Evolutionary conservation across 1,140 invertebrate genomes (phyloP).

Genomic region (Orchestia grillus): DNA sequence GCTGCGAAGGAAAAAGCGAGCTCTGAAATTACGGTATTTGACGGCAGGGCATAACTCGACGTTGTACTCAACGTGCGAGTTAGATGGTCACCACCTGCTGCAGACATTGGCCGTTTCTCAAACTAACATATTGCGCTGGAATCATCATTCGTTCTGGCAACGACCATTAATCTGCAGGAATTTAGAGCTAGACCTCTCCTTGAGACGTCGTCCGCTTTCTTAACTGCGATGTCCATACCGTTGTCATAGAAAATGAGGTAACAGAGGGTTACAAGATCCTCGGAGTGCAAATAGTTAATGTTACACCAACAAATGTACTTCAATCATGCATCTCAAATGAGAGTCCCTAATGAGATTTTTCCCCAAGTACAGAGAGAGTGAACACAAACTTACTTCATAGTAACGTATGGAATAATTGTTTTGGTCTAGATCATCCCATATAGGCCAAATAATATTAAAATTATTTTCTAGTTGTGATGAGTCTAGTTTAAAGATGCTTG

Average conservation of each 20-base stretch:
- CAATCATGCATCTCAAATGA: no score
- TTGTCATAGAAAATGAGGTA: neutral
- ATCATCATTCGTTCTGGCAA: constrained; percentile 7
- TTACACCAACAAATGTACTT: no score
- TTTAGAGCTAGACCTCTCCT: neutral
- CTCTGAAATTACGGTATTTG: neutral
- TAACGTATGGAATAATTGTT: no score
- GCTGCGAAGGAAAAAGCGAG: neutral
- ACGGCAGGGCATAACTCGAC: neutral
- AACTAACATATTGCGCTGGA: neutral
- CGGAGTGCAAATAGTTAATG: neutral
- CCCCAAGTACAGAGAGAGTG: no score
- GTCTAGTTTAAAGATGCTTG: no score
- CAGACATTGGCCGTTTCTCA: neutral
- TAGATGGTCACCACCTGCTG: neutral
- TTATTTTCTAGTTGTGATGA: no score
- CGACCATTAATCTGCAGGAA: neutral
- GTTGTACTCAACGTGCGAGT: neutral
- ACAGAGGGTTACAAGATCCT: neutral
- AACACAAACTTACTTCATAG: no score
- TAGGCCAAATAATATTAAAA: no score
- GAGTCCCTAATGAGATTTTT: no score
- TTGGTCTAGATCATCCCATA: no score
- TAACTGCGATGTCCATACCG: neutral
- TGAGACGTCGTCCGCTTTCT: neutral